Evolutionary conservation across 2,888 invertebrate species (phyloP), one percentile per base, ranked within the genome.

Genomic region (Drosophila nigritarsus): DNA sequence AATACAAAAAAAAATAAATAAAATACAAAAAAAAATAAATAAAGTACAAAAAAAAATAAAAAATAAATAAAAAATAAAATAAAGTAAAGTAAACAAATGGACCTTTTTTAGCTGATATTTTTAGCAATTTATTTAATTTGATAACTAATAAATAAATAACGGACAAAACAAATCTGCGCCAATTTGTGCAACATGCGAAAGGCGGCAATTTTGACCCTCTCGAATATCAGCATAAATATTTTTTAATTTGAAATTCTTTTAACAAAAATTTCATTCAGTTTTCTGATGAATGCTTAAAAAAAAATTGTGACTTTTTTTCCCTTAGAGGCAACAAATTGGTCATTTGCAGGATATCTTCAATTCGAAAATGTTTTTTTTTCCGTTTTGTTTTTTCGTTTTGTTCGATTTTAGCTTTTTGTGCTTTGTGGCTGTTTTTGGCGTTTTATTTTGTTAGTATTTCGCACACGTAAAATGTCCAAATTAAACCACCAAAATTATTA

Each of bases 401-500:
- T 13, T 40, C 5, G 40, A 40, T 40, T 55, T n/a, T 29, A 1
- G 38, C 6, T 27, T 29, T 20, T 42, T 4, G 30, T 56, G 20
- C 13, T 29, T 60, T 53, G 60, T 51, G 48, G 69, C 56, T 51
- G n/a, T 38, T 60, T 40, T 34, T 54, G 70, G 60, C 24, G 32
- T 54, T 65, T 45, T 27, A 7, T 51, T 79, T 73, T 65, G 58
- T 67, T 65, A 5, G 38, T 29, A 88, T 88, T 86, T 75, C 78
- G 80, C 73, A 74, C 85, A 85, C 85, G 85, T 85, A 85, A 76
- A 83, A 65, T 71, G 75, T 62, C 53, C 78, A 74, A 88, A 84
- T 87, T 72, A 87, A 82, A 80, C 73, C 75, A 80, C 66, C 58
- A 75, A 80, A 87, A 84, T 85, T 84, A 84, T 87, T 87, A 84